Conservation (phyloP, 2,113 vertebrate genomes). For the Aplodontia rufa region DNA sequence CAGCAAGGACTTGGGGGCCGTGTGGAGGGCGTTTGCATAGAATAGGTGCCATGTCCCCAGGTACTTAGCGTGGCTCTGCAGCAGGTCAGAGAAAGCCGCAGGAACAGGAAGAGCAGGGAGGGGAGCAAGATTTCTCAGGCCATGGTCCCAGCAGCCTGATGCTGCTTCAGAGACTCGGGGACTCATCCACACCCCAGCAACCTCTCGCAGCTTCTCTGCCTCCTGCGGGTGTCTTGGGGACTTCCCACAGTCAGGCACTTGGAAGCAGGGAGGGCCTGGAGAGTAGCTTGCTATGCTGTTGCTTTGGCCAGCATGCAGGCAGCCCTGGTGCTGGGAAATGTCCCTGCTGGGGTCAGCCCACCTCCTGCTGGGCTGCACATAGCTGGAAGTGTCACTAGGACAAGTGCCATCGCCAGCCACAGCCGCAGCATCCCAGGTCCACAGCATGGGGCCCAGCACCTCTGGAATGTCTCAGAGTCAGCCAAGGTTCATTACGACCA, state of each 20-base stretch:
- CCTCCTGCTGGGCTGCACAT: background rate
- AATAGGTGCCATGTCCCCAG: no score
- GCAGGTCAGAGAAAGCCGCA: background rate
- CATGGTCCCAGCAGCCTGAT: background rate
- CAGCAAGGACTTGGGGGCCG: accelerated
- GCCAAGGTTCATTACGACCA: background rate
- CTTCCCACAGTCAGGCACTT: background rate
- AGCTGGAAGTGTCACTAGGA: no score
- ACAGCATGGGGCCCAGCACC: background rate
- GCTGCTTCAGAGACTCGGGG: background rate
- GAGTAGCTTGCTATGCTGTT: background rate
- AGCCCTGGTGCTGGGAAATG: accelerated
- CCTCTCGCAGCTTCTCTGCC: no score
- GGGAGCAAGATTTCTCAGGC: no score
- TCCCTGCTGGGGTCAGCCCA: background rate
- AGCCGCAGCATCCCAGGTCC: background rate
- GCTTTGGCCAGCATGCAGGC: background rate
- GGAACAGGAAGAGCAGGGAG: background rate
- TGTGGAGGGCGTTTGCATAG: no score
- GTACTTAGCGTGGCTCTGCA: background rate
- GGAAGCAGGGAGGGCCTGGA: background rate
- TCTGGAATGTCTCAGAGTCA: background rate
- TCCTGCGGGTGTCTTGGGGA: background rate
- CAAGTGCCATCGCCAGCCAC: accelerated
- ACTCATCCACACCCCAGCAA: no score